Evolutionary conservation across 2,888 invertebrate species (phyloP).

Genomic region (Chouioia cunea): DNA sequence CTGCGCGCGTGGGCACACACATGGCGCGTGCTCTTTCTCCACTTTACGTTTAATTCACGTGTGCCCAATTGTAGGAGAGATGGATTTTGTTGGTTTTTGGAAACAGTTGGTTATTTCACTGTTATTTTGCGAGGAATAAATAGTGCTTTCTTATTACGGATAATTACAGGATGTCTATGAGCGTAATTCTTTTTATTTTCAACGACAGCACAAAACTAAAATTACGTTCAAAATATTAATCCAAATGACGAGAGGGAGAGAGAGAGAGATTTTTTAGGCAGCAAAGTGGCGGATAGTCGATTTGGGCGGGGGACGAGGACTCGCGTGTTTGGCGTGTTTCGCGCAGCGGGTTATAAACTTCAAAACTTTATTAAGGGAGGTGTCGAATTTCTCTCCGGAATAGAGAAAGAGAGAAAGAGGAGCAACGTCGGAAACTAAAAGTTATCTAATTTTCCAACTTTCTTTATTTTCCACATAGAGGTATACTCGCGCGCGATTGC

Average conservation of each 20-base stretch:
- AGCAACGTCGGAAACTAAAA: slow-evolving; percentile 25
- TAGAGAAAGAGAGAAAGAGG: slow-evolving; percentile 5
- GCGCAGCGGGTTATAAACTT: slow-evolving; percentile 48
- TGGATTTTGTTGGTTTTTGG: background rate
- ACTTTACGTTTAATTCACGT: too few relatives aligned
- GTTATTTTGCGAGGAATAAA: too few relatives aligned
- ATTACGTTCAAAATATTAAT: too few relatives aligned
- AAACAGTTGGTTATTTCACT: too few relatives aligned
- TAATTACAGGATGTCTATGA: too few relatives aligned
- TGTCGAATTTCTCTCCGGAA: slow-evolving; percentile 47
- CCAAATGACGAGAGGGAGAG: too few relatives aligned
- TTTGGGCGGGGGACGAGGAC: background rate
- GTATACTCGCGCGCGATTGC: too few relatives aligned
- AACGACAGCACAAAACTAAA: too few relatives aligned
- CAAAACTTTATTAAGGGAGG: slow-evolving; percentile 51
- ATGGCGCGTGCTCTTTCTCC: too few relatives aligned
- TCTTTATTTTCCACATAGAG: slow-evolving; percentile 20
- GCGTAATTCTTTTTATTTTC: background rate
- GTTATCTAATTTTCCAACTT: slow-evolving; percentile 46
- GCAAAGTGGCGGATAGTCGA: slow-evolving; percentile 39
- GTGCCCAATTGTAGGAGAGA: background rate
- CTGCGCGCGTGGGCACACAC: too few relatives aligned
- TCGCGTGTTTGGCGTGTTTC: slow-evolving; percentile 37
- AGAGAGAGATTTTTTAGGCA: slow-evolving; percentile 20
- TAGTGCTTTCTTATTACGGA: too few relatives aligned